phyloP scores from a whole-genome alignment of 2,797 vertebrate genomes.

The Propithecus deckenii region DNA sequence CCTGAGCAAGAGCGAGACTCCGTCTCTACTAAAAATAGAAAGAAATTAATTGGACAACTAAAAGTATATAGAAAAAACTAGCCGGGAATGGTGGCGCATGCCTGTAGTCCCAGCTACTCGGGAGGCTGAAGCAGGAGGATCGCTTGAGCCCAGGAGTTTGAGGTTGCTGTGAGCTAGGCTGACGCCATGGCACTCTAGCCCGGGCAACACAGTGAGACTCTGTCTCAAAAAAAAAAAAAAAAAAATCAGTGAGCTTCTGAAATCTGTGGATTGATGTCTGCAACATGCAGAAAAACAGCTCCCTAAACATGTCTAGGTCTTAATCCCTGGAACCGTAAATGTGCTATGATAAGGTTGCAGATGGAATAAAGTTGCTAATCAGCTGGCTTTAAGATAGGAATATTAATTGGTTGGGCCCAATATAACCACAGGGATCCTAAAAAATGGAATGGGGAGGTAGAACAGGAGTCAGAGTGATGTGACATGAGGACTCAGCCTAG shows the following conservation, averaged over 20 bases:
- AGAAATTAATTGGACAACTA: no score
- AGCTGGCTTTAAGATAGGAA: background rate
- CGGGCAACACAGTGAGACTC: no score
- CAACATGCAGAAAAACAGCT: background rate
- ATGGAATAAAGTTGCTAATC: background rate
- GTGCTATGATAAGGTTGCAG: background rate
- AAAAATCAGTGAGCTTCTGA: background rate
- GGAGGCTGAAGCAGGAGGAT: no score
- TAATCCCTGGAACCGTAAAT: background rate
- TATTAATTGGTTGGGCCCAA: background rate
- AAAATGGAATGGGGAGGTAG: background rate
- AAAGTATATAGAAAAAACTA: no score
- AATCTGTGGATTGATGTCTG: background rate
- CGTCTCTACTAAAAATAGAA: no score
- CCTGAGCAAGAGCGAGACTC: no score
- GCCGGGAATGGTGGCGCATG: no score
- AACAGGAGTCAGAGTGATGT: background rate
- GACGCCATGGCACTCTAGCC: no score
- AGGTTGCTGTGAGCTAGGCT: no score
- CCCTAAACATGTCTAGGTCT: background rate
- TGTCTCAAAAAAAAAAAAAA: no score
- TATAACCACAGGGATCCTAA: background rate
- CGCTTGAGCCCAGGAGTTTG: no score
- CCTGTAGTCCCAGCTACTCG: no score
- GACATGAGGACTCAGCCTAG: background rate